Percentiles rank a stretch among this genome's conserved stretches.
Conservation (phyloP, 2,113 vertebrate genomes). For the Eleginops maclovinus region DNA sequence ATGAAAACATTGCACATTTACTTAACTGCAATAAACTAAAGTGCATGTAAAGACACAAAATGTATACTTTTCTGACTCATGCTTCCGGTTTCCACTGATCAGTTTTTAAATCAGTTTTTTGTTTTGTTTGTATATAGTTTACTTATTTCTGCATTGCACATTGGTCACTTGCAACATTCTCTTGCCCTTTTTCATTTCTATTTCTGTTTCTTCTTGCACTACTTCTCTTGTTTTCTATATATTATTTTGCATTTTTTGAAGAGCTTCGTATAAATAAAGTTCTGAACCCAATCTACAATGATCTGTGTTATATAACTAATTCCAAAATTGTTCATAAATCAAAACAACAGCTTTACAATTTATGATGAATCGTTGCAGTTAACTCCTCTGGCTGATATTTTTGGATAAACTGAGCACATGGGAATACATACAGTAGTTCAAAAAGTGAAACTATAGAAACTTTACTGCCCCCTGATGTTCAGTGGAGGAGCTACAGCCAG, state of each 20-base stretch:
- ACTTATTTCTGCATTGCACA: background rate
- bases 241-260: too few species aligned
- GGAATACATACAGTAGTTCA: background rate
- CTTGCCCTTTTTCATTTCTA: too few species aligned
- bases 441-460: background rate
- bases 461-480: slow-evolving; percentile 55
- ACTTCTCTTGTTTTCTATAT: background rate
- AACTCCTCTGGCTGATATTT: background rate
- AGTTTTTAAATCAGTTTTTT: background rate
- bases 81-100: background rate
- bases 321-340: background rate
- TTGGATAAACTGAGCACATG: background rate
- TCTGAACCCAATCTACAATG: background rate
- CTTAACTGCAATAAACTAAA: background rate
- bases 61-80: background rate
- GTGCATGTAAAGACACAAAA: background rate
- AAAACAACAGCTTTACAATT: background rate
- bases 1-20: background rate
- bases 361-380: slow-evolving; percentile 23
- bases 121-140: background rate
- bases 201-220: too few species aligned
- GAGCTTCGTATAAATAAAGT: too few species aligned
- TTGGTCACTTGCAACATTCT: too few species aligned
- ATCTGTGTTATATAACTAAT: background rate
- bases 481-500: background rate